Evolutionary conservation across 2,113 vertebrate genomes (phyloP).

Genomic region (Leptocoma aspasia): DNA sequence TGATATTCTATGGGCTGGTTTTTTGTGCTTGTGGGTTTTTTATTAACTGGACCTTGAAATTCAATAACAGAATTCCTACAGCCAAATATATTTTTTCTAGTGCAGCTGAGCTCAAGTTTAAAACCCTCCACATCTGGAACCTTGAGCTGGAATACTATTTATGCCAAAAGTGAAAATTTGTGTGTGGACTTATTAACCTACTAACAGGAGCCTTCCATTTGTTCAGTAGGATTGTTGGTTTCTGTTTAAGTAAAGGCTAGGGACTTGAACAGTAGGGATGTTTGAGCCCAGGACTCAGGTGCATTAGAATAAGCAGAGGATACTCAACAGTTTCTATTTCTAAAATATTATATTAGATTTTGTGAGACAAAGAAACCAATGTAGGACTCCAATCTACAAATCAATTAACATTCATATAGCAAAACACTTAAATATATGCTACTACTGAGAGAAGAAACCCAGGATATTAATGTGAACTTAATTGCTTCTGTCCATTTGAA

Average conservation of each 20-base stretch:
- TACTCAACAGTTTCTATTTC: background rate
- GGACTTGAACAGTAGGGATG: background rate
- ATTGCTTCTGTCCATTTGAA: background rate
- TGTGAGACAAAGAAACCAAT: conserved; percentile 17
- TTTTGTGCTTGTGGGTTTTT: background rate
- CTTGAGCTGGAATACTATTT: conserved; percentile 12
- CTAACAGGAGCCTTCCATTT: background rate
- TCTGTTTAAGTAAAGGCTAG: background rate
- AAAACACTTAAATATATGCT: conserved; percentile 11
- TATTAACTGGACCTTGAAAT: background rate
- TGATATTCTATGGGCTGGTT: background rate
- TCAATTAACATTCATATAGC: conserved; percentile 6
- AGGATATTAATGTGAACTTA: background rate
- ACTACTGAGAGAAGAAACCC: background rate
- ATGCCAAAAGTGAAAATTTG: conserved; percentile 8
- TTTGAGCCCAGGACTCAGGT: conserved; percentile 31
- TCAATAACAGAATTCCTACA: background rate
- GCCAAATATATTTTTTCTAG: background rate
- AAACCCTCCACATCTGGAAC: background rate
- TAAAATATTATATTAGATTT: conserved; percentile 1
- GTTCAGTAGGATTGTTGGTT: background rate
- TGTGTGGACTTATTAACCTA: too few relatives aligned
- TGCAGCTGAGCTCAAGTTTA: background rate
- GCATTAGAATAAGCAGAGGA: conserved; percentile 11
- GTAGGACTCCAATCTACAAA: background rate